Conservation (phyloP, 2,888 invertebrate genomes). For the Sinohyriopsis cumingii region DNA sequence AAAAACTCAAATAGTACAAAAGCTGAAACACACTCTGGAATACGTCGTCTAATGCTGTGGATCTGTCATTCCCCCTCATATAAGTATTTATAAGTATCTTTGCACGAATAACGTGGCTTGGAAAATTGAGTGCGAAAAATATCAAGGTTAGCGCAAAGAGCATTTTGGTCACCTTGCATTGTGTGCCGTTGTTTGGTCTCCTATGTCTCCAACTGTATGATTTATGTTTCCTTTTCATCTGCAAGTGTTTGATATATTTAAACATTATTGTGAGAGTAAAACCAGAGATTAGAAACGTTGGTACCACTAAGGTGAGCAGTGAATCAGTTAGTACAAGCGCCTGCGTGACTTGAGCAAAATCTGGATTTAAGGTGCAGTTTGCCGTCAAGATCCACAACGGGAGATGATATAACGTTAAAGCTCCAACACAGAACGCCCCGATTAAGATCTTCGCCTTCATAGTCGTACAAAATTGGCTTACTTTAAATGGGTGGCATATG, state of each 20-base stretch:
- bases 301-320: slow-evolving; percentile 20
- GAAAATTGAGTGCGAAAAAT: slow-evolving; percentile 46
- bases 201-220: slow-evolving; percentile 10
- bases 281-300: slow-evolving; percentile 13
- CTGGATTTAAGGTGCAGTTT: no score
- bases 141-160: slow-evolving; percentile 46
- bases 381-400: slow-evolving; percentile 29
- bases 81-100: slow-evolving; percentile 29
- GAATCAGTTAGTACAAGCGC: no score
- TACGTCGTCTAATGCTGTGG: slow-evolving; percentile 12
- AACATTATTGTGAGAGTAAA: slow-evolving; percentile 27
- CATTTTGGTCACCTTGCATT: slow-evolving; percentile 41
- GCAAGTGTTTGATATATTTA: slow-evolving; percentile 24
- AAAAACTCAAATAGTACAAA: slow-evolving; percentile 52
- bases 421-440: slow-evolving; percentile 14
- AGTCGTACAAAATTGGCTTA: slow-evolving; percentile 29
- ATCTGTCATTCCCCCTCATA: slow-evolving; percentile 10
- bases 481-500: slow-evolving; percentile 29
- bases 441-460: slow-evolving; percentile 23
- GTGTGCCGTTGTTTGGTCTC: slow-evolving; percentile 20
- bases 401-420: slow-evolving; percentile 33
- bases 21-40: slow-evolving; percentile 42
- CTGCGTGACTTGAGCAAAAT: no score
- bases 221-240: slow-evolving; percentile 21
- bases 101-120: slow-evolving; percentile 47